Evolutionary conservation across 1,140 invertebrate species (phyloP).

Genomic region (Cardiocondyla obscurior): DNA sequence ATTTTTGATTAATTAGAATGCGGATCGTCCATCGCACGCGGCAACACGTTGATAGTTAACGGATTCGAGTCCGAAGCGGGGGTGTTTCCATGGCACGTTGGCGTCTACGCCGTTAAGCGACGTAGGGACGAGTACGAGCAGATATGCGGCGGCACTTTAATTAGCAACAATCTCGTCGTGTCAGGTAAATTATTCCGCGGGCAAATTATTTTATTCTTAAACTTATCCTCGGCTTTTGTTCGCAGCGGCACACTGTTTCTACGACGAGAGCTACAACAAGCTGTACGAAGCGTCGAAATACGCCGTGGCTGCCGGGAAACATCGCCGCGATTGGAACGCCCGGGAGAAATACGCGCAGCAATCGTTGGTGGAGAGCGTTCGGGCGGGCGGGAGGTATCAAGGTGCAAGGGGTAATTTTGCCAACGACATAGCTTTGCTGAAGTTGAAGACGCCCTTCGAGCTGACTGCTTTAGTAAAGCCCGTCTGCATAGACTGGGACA

Average conservation of each 20-base stretch:
- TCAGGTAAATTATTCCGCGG: conserved; percentile 67
- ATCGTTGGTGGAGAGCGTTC: conserved; percentile 71
- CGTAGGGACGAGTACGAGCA: conserved; percentile 70
- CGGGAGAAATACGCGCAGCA: conserved; percentile 76
- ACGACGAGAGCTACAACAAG: conserved; percentile 72
- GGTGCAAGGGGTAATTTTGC: conserved; percentile 76
- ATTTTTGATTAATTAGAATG: conserved; percentile 76
- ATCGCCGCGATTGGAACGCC: conserved; percentile 74
- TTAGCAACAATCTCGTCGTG: conserved; percentile 75
- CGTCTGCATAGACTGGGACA: conserved; percentile 82
- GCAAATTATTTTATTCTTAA: background rate
- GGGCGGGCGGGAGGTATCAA: conserved; percentile 54
- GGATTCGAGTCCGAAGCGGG: conserved; percentile 78
- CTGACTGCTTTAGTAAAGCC: conserved; percentile 77
- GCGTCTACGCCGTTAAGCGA: conserved; percentile 83
- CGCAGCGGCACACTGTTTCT: conserved; percentile 83
- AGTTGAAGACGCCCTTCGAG: conserved; percentile 73
- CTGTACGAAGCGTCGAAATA: conserved; percentile 66
- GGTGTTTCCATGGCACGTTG: conserved; percentile 85
- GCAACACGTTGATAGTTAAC: conserved; percentile 75
- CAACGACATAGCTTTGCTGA: conserved; percentile 75
- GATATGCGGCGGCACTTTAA: conserved; percentile 84
- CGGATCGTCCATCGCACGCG: conserved; percentile 76
- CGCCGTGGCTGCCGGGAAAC: conserved; percentile 80
- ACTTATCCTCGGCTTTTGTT: background rate